A percentile compares a stretch with the other conserved stretches of the same genome.
Conservation (phyloP, 2,113 vertebrate species). For the Trematocara marginatum region DNA sequence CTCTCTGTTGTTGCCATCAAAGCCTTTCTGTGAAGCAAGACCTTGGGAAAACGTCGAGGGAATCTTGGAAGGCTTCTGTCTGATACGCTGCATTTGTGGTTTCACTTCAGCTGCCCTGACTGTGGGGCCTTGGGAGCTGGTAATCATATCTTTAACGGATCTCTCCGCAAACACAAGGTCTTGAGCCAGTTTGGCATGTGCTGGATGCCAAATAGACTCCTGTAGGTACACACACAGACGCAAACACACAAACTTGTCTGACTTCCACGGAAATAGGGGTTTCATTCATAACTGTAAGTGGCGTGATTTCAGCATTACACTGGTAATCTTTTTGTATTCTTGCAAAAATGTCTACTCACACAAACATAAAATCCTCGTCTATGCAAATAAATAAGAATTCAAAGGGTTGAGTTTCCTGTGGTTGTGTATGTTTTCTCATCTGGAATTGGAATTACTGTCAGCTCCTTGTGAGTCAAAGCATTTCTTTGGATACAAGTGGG, state of each 20-base stretch:
- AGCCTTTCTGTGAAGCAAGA: not conserved
- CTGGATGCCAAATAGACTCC: conserved; percentile 10
- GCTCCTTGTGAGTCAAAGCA: not conserved
- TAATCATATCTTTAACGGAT: conserved; percentile 50
- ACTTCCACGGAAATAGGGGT: conserved; percentile 24
- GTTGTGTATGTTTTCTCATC: not conserved
- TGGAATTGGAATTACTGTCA: not conserved
- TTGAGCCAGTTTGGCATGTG: conserved; percentile 44
- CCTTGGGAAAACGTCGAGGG: conserved; percentile 5
- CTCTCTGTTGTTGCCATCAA: conserved; percentile 9
- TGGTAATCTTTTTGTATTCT: conserved; percentile 20
- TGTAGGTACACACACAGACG: not conserved
- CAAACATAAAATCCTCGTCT: not conserved
- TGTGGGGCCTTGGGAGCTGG: conserved; percentile 13
- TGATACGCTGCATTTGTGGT: conserved; percentile 31
- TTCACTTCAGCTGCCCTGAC: conserved; percentile 21
- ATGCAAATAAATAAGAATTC: not conserved
- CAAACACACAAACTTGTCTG: not conserved
- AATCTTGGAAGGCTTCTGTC: conserved; percentile 12
- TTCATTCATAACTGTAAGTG: conserved; percentile 42
- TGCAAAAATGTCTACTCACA: not conserved
- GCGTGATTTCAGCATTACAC: conserved; percentile 12
- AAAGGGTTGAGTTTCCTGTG: not conserved
- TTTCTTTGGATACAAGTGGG: not conserved
- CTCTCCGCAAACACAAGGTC: conserved; percentile 39